Evolutionary conservation across 2,113 vertebrate genomes (phyloP), one percentile per base, ranked within the genome.

Genomic region (Paratilapia polleni): DNA sequence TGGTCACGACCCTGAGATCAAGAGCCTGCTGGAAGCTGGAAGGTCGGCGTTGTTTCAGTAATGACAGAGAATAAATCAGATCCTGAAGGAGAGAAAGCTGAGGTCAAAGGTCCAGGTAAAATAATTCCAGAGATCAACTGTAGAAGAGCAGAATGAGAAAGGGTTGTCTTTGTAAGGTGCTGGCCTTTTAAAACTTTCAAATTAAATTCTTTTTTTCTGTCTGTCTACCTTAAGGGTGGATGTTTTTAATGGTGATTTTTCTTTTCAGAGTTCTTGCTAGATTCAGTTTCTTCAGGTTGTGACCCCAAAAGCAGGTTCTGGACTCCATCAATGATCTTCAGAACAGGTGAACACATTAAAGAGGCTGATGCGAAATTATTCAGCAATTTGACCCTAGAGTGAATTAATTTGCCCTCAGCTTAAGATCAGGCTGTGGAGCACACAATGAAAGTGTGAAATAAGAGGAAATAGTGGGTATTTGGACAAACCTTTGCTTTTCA

Each of bases 21-120:
- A 60, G 20, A 59, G 43, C 24, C 70, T 57, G 62, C 49, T 34
- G 47, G 20, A 68, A 47, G 59, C 75, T 12, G 47, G 62, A 89
- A 88, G 87, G 85, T 86, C 52, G 4, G 56, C 34, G 52, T 57
- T 56, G 86, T 13, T 88, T 88, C 41, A 34, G 20, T 74, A 70
- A 88, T 59, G 47, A 75, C 47, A 2, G 58, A 59, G 83, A 66
- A 80, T 78, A 58, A 84, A 87, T 81, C 28, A 82, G 52, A 87
- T 60, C 34, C 22, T 3, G 38, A 70, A 78, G 78, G 57, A 73
- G 62, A 54, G 54, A 81, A 20, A 75, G 57, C 19, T 17, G 70
- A 82, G 81, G 76, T 82, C 62, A 86, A 61, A 82, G 83, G 83
- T 79, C 41, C 6, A 11, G 24, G 34, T 61, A 20, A 85, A 82